Percentiles rank a stretch among this genome's conserved stretches.
These are phyloP conservation scores for Cryptophagus acutangulus DNA, from an alignment of 2,888 invertebrate species.

Conservation along the genomic window DNA sequence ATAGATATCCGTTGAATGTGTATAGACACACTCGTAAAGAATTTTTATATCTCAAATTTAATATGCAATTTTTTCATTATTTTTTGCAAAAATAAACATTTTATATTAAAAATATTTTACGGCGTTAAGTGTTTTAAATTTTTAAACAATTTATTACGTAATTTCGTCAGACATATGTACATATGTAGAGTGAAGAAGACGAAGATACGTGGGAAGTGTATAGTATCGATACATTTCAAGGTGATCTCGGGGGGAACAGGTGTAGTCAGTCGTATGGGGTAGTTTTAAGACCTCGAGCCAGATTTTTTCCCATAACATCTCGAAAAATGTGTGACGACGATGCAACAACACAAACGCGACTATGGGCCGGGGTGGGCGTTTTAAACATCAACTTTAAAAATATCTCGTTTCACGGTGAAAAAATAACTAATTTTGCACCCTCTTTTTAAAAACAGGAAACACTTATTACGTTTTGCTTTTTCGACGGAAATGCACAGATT, in stretches of 20 bases:
- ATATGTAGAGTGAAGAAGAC: no score
- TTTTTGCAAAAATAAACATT: no score
- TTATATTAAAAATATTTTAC: no score
- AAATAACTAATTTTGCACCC: constrained; percentile 42
- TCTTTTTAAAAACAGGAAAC: constrained; percentile 40
- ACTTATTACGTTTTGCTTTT: no score
- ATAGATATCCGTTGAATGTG: no score
- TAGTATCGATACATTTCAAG: constrained; percentile 24
- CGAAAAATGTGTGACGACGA: constrained; percentile 22
- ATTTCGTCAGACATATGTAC: no score
- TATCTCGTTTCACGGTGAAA: constrained; percentile 40
- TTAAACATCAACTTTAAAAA: constrained; percentile 34
- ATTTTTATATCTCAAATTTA: no score
- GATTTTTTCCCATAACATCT: constrained; percentile 28
- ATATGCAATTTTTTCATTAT: no score
- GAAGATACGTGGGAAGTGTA: constrained; percentile 20
- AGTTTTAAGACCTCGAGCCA: constrained; percentile 8
- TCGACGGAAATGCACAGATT: constrained; percentile 38
- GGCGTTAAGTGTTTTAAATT: no score
- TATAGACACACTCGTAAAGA: no score
- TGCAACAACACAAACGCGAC: constrained; percentile 18
- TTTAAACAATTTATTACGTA: no score
- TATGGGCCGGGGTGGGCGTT: constrained; percentile 21
- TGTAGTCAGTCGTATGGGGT: constrained; percentile 23
- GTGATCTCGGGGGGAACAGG: constrained; percentile 30